Evolutionary conservation across 2,888 invertebrate genomes (phyloP).

Genomic region (Crematogaster levior): DNA sequence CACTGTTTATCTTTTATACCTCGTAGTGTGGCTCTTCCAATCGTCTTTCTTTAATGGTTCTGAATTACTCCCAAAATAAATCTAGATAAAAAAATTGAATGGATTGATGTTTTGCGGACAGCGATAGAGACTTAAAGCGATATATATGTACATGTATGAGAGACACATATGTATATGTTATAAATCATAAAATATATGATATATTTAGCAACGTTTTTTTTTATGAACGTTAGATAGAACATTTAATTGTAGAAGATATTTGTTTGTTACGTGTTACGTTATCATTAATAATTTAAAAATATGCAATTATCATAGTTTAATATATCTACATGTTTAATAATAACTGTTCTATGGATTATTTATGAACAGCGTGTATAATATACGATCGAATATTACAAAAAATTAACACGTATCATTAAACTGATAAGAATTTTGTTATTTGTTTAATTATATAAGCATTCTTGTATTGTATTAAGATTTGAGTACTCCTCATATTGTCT

Average conservation of each 20-base stretch:
- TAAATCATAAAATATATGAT: background rate
- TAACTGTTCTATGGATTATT: background rate
- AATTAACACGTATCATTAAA: background rate
- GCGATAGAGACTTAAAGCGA: background rate
- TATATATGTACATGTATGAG: no score
- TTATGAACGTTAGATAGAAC: background rate
- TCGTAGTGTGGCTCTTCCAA: no score
- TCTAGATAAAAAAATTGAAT: background rate
- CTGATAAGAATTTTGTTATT: background rate
- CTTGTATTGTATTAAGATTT: background rate
- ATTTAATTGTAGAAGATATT: background rate
- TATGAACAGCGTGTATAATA: background rate
- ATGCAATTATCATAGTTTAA: background rate
- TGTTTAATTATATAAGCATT: background rate
- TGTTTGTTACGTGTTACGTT: background rate
- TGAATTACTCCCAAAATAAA: background rate
- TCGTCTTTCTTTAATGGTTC: background rate
- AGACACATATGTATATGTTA: no score
- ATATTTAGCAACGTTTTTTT: background rate
- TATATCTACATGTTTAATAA: background rate
- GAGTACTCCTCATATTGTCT: background rate
- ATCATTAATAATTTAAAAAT: background rate
- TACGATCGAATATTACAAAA: background rate
- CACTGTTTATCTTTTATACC: conserved; percentile 3
- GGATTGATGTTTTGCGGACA: background rate